A percentile compares a stretch with the other conserved stretches of the same genome.
phyloP scores from a whole-genome alignment of 2,113 vertebrate genomes.

The Epinephelus moara region DNA sequence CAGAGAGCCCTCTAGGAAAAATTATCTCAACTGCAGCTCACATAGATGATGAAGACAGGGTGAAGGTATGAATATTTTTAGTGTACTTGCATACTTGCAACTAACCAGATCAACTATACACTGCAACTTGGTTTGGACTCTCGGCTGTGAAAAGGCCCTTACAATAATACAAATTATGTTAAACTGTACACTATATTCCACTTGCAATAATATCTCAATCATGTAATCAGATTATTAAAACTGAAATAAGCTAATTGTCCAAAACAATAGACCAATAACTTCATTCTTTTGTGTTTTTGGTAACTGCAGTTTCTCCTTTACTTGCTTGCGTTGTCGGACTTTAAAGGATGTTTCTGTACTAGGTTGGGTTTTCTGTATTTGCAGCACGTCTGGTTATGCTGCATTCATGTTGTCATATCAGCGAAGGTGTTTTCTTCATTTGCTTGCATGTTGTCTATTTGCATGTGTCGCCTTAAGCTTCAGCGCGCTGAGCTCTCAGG shows the following conservation, averaged over 20 bases:
- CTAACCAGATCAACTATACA: too few species aligned
- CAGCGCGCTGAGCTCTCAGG: background rate
- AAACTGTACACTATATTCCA: too few species aligned
- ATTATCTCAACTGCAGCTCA: too few species aligned
- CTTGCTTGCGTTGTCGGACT: background rate
- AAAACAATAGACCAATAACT: background rate
- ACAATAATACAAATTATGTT: too few species aligned
- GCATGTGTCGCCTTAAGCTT: background rate
- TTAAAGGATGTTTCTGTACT: background rate
- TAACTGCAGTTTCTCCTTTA: background rate
- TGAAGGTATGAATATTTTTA: too few species aligned
- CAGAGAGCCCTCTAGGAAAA: too few species aligned
- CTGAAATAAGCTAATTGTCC: background rate
- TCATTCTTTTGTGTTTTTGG: background rate
- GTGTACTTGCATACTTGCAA: too few species aligned
- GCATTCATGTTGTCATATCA: background rate
- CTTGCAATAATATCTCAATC: too few species aligned
- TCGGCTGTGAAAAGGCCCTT: too few species aligned
- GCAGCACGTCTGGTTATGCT: background rate
- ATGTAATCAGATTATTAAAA: too few species aligned
- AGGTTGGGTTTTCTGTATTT: background rate
- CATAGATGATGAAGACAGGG: background rate
- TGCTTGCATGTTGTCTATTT: background rate
- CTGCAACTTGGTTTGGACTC: too few species aligned
- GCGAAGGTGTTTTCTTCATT: background rate